These are phyloP conservation scores for Drosophila tripunctata DNA, from an alignment of 2,888 invertebrate genomes.

Conservation along the genomic window DNA sequence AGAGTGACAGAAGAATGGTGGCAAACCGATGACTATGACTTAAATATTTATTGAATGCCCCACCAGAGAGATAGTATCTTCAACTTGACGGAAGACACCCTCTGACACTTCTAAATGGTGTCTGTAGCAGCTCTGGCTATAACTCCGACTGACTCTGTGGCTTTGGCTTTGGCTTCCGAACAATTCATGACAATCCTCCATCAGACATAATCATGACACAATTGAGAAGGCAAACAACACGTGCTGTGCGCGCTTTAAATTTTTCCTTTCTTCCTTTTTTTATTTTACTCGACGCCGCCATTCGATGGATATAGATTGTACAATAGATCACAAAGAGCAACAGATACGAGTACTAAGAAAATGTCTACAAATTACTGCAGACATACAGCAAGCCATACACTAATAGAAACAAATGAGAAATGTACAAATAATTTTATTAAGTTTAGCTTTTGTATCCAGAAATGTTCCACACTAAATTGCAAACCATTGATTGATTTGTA, in stretches of 20 bases:
- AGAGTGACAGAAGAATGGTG: constrained; percentile 23
- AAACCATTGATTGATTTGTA: too few species aligned
- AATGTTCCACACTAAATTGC: too few species aligned
- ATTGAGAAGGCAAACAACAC: constrained; percentile 74
- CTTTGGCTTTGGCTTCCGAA: background rate
- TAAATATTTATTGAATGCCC: constrained; percentile 69
- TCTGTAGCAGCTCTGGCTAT: background rate
- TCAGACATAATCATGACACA: constrained; percentile 64
- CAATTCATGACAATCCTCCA: constrained; percentile 9
- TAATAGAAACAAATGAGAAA: background rate
- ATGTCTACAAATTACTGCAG: constrained; percentile 73
- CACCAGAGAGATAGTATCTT: constrained; percentile 23
- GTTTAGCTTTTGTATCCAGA: too few species aligned
- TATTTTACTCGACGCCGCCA: constrained; percentile 9
- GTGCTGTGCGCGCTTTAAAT: constrained; percentile 49
- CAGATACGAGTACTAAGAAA: constrained; percentile 52
- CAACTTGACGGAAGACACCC: background rate
- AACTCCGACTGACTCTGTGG: background rate
- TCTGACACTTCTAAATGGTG: constrained; percentile 41
- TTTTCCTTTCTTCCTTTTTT: constrained; percentile 6
- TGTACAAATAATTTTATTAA: too few species aligned
- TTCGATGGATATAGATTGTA: constrained; percentile 42
- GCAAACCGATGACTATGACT: constrained; percentile 37
- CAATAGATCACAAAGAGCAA: constrained; percentile 52
- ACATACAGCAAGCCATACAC: constrained; percentile 35